phyloP scores from a whole-genome alignment of 2,888 invertebrate genomes.

The Dryobotodes eremita region DNA sequence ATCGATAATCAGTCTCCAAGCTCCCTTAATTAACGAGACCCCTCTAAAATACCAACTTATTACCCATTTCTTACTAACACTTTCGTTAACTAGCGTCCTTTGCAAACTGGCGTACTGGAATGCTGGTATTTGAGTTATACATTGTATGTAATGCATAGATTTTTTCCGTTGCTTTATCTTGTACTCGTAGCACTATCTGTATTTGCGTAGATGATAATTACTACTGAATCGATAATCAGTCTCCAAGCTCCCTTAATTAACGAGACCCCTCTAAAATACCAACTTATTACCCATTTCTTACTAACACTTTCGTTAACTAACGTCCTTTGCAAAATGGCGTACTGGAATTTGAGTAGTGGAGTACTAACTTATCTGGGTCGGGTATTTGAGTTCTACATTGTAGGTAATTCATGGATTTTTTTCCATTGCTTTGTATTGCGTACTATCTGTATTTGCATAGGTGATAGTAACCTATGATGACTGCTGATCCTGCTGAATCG shows the following conservation, averaged over 20 bases:
- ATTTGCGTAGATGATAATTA: background rate
- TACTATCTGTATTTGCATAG: too few relatives aligned
- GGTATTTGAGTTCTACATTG: too few relatives aligned
- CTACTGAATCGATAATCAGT: slow-evolving; percentile 91
- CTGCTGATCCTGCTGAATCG: background rate
- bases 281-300: too few relatives aligned
- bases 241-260: slow-evolving; percentile 80
- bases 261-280: slow-evolving; percentile 85
- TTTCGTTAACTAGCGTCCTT: slow-evolving; percentile 71
- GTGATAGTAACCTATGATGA: too few relatives aligned
- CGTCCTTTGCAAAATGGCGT: too few relatives aligned
- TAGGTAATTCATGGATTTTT: too few relatives aligned
- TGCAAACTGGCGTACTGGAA: slow-evolving; percentile 38
- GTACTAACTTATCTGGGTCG: too few relatives aligned
- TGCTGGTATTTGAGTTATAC: slow-evolving; percentile 6
- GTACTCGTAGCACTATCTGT: too few relatives aligned
- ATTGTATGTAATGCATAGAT: background rate
- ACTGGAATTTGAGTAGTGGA: too few relatives aligned
- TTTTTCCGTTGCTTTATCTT: too few relatives aligned
- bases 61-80: slow-evolving; percentile 77
- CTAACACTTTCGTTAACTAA: too few relatives aligned
- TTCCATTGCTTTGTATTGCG: too few relatives aligned
- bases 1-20: slow-evolving; percentile 89
- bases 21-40: slow-evolving; percentile 86
- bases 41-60: slow-evolving; percentile 84